phyloP scores from a whole-genome alignment of 2,888 invertebrate species.

The Chalcis sispes region DNA sequence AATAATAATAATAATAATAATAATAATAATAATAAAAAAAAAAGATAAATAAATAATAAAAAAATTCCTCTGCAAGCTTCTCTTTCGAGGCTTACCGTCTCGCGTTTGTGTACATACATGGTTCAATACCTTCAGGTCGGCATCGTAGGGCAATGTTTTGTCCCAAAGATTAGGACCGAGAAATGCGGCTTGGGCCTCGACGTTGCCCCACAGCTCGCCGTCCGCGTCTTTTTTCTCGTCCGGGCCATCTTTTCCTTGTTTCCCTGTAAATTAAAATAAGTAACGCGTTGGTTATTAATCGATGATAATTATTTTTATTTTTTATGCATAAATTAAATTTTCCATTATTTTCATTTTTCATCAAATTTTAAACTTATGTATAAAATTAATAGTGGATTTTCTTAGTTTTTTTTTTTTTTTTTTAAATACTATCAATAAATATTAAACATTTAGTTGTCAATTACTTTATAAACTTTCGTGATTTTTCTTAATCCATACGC shows the following conservation, averaged over 20 bases:
- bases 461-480: too few species aligned
- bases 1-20: slow-evolving; percentile 21
- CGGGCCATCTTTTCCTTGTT: slow-evolving; percentile 75
- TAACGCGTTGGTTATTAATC: neutral
- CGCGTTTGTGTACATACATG: slow-evolving; percentile 76
- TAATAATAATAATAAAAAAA: slow-evolving; percentile 31
- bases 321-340: too few species aligned
- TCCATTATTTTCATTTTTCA: too few species aligned
- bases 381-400: too few species aligned
- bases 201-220: slow-evolving; percentile 89
- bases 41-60: slow-evolving; percentile 32
- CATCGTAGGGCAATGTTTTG: slow-evolving; percentile 93
- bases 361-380: too few species aligned
- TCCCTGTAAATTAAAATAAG: slow-evolving; percentile 66
- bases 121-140: slow-evolving; percentile 92
- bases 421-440: too few species aligned
- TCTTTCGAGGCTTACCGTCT: slow-evolving; percentile 72
- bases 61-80: slow-evolving; percentile 54
- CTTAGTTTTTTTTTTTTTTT: too few species aligned
- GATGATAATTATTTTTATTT: slow-evolving; percentile 4
- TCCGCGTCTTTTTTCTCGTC: slow-evolving; percentile 87
- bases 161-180: slow-evolving; percentile 98
- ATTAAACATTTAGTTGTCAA: too few species aligned
- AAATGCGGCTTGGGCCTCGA: slow-evolving; percentile 96
- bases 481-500: too few species aligned